Conservation (phyloP, 2,797 vertebrate genomes). For the Xiphorhynchus erythropygius region DNA sequence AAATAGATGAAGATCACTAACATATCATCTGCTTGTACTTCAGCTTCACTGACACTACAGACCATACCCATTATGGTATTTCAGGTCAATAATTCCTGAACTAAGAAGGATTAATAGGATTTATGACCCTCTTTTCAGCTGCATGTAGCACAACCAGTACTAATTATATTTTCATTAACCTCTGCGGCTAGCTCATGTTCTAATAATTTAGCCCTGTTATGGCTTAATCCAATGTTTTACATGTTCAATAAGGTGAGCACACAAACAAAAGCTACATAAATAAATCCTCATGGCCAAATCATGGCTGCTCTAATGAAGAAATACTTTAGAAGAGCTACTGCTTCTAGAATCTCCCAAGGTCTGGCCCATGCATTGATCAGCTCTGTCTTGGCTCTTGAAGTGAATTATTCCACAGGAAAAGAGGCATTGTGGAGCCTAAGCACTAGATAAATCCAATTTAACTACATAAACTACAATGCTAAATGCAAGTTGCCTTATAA, state of each 20-base stretch:
- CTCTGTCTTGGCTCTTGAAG: background rate
- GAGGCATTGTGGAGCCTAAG: background rate
- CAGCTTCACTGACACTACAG: slow-evolving; percentile 41
- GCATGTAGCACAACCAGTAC: slow-evolving; percentile 64
- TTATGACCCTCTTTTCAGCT: slow-evolving; percentile 70
- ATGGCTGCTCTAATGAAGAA: background rate
- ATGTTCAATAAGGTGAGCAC: slow-evolving; percentile 68
- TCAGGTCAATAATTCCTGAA: slow-evolving; percentile 75
- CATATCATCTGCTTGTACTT: background rate
- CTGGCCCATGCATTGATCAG: background rate
- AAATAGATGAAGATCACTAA: background rate
- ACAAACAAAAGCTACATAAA: slow-evolving; percentile 62
- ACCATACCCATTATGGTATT: slow-evolving; percentile 57
- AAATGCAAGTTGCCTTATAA: background rate
- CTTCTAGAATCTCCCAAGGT: background rate
- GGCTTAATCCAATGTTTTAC: slow-evolving; percentile 66
- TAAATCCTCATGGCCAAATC: slow-evolving; percentile 29
- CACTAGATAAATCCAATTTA: background rate
- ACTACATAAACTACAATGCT: background rate
- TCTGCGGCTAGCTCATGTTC: slow-evolving; percentile 67
- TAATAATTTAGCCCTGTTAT: slow-evolving; percentile 72
- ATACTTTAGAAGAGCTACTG: background rate
- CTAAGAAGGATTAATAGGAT: slow-evolving; percentile 73
- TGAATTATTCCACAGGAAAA: background rate
- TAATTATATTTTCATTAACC: slow-evolving; percentile 81